Evolutionary conservation across 2,888 invertebrate genomes (phyloP), one percentile per base, ranked within the genome.

Genomic region (Chaetogeoica ovagalla): DNA sequence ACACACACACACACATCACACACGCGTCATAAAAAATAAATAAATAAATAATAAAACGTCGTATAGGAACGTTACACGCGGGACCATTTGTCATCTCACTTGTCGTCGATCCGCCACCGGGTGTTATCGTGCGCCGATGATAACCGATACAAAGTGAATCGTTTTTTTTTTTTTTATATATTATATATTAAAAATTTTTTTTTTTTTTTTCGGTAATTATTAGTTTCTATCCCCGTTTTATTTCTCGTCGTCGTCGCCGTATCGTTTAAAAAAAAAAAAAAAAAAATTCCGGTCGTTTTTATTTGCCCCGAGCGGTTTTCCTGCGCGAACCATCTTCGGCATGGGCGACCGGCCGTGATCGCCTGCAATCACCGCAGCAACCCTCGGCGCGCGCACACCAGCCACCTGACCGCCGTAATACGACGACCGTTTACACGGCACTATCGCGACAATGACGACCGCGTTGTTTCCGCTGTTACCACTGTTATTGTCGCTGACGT

Each of bases 51-150:
- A 30, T n/a, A n/a, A n/a, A n/a, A n/a, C n/a, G n/a, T n/a, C n/a
- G n/a, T n/a, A n/a, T n/a, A n/a, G n/a, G n/a, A 30, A 30, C 30
- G 30, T 30, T 30, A 30, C 4, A 30, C 30, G 30, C 1, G 2
- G 30, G 30, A 30, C 30, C 30, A 30, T 30, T 30, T 30, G 4
- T 30, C 30, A 30, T 30, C 30, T n/a, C 77, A 77, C 69, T 70
- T 70, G 55, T 70, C 70, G 52, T 37, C 76, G 76, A 13, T 55
- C 70, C 62, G 60, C 60, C 60, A 62, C 69, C 77, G 68, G 23
- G 68, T 48, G 76, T 69, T 77, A 77, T 77, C 76, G 69, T 52
- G 48, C 60, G 60, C 30, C 68, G 77, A 62, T 52, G 77, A 62
- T 52, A 62, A 43, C 59, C n/a, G n/a, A 59, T 23, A 21, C 19